phyloP scores from a whole-genome alignment of 2,888 invertebrate genomes.

The Aphodius granarius region DNA sequence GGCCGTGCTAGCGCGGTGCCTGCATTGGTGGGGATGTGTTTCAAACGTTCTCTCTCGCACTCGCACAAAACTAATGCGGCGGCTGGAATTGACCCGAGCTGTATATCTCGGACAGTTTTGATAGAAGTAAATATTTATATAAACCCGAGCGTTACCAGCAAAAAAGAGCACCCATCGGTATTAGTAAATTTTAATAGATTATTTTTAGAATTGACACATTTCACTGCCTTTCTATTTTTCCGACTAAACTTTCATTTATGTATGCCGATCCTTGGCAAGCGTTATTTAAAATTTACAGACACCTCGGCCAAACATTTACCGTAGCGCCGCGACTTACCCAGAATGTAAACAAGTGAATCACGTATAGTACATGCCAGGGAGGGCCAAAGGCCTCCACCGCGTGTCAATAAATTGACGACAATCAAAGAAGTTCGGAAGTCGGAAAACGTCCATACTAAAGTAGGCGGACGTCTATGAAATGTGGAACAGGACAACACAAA shows the following conservation, averaged over 20 bases:
- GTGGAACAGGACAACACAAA: constrained; percentile 12
- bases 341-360: neutral
- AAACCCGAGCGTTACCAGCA: neutral
- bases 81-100: too few species aligned
- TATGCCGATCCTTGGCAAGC: neutral
- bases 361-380: neutral
- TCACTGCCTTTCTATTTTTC: neutral
- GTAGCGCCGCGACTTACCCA: neutral
- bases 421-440: neutral
- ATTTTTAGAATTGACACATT: neutral
- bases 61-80: too few species aligned
- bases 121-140: neutral
- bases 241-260: neutral
- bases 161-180: neutral
- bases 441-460: neutral
- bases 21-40: too few species aligned
- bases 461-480: neutral
- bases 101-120: too few species aligned
- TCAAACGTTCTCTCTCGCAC: too few species aligned
- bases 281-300: neutral
- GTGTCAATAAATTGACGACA: neutral
- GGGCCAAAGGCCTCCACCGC: neutral
- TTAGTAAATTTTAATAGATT: neutral
- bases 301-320: neutral
- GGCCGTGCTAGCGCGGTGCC: too few species aligned